phyloP scores from a whole-genome alignment of 2,888 invertebrate genomes.

The Agrotis exclamationis region DNA sequence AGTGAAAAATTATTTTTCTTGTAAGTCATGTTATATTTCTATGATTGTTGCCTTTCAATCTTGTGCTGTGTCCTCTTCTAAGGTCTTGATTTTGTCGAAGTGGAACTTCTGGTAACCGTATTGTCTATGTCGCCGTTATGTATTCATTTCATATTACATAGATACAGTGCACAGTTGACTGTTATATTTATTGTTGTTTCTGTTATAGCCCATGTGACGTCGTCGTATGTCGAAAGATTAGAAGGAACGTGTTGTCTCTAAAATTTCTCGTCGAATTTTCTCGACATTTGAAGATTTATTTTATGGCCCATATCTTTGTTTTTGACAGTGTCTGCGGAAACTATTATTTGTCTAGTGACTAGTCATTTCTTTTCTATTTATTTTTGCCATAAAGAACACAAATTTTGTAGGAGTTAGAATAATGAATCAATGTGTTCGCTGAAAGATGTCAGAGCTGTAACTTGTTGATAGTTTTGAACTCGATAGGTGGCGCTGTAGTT shows the following conservation, averaged over 20 bases:
- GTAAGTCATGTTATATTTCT: too few relatives aligned
- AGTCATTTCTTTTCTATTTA: background rate
- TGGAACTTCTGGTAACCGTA: constrained; percentile 19
- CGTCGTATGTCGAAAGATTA: too few relatives aligned
- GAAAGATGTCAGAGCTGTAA: too few relatives aligned
- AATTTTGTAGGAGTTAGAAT: too few relatives aligned
- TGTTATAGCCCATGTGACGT: constrained; percentile 19
- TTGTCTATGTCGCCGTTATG: background rate
- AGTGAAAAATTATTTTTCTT: too few relatives aligned
- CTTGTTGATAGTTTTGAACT: too few relatives aligned
- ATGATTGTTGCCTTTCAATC: too few relatives aligned
- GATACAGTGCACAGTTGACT: constrained; percentile 12
- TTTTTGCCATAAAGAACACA: background rate
- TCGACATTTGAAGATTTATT: background rate
- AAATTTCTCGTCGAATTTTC: background rate
- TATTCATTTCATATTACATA: constrained; percentile 10
- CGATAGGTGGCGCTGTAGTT: too few relatives aligned
- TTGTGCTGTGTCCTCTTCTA: background rate
- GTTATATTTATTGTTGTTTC: constrained; percentile 29
- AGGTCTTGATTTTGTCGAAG: background rate
- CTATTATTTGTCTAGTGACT: background rate
- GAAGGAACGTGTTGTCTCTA: background rate
- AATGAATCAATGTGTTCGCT: too few relatives aligned
- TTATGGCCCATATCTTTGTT: constrained; percentile 1
- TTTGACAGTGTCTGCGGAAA: constrained; percentile 18